Evolutionary conservation across 2,113 vertebrate genomes (phyloP).

Genomic region (Cyanocitta stelleri): DNA sequence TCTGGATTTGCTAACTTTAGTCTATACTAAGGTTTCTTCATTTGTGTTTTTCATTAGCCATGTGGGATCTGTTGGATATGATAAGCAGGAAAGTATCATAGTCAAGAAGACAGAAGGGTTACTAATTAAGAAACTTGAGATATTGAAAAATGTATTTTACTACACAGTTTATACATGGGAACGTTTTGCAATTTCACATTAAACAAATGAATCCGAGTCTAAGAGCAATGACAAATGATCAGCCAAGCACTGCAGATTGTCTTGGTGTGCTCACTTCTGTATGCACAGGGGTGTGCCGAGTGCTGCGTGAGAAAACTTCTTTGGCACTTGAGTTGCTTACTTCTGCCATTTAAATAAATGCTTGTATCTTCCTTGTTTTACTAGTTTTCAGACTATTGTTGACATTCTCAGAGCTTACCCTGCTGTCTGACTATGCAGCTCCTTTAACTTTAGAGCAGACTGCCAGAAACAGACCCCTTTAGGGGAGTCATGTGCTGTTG

Average conservation of each 20-base stretch:
- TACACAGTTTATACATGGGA: background rate
- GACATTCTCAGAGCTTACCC: background rate
- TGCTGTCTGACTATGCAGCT: background rate
- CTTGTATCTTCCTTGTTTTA: background rate
- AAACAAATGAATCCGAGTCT: background rate
- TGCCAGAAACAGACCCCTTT: background rate
- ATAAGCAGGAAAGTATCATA: background rate
- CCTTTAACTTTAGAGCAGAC: background rate
- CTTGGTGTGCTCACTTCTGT: background rate
- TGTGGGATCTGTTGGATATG: background rate
- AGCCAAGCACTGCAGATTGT: background rate
- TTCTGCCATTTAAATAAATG: background rate
- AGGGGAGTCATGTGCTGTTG: background rate
- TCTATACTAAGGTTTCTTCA: background rate
- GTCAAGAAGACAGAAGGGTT: background rate
- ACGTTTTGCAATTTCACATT: background rate
- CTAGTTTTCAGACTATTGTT: background rate
- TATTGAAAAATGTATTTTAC: background rate
- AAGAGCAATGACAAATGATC: background rate
- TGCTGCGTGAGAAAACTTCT: background rate
- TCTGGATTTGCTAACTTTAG: background rate
- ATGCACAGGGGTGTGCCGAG: fast-evolving
- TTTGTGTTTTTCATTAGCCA: background rate
- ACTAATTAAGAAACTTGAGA: background rate
- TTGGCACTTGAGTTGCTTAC: background rate